Base-by-base conservation (phyloP, 2,888 invertebrate species). In the Latheticus oryzae region DNA sequence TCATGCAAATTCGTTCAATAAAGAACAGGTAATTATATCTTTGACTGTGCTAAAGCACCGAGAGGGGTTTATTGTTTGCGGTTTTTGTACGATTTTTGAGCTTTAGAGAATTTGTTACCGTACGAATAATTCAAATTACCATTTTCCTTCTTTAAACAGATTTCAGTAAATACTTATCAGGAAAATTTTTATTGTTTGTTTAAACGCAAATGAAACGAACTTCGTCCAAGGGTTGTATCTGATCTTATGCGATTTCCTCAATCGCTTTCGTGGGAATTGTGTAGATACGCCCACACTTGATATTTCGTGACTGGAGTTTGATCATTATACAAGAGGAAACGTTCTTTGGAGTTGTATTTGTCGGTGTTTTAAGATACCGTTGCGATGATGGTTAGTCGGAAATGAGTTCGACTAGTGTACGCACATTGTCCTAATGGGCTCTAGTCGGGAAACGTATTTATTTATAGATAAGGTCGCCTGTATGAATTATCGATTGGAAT, bases 1-100 rank as follows among this genome's bases (percentile, higher is more conserved):
- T 67, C 63, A 65, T 65, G 64, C 65, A 64, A 65, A 65, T 65
- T 51, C 35, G 43, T 54, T 61, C 61, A 61, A 64, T 65, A 64
- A 65, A 65, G 65, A 64, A 57, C 45, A 55, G 58, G 60, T 66
- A 66, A 66, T 66, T 66, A 62, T 61, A 58, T 61, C 58, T 53
- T 40, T 26, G 42, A 47, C 26, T 26, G 33, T 54, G 37, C 48
- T 33, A 33, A 48, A 52, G 57, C 40, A 43, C 48, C 40, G 13
- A 48, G 26, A 51, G 33, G 38, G 24, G n/a, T 58, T 54, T 52
- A 51, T 51, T 48, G 43, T 57, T 43, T 54, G 47, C 5, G 28
- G 15, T 15, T 15, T 21, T 33, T 19, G 11, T 32, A 26, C 51
- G 53, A 33, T 50, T 56, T 54, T 54, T 51, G 26, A 17, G 28